Evolutionary conservation across 2,797 vertebrate genomes (phyloP).

Genomic region (Tokudaia tokunoshimensis): DNA sequence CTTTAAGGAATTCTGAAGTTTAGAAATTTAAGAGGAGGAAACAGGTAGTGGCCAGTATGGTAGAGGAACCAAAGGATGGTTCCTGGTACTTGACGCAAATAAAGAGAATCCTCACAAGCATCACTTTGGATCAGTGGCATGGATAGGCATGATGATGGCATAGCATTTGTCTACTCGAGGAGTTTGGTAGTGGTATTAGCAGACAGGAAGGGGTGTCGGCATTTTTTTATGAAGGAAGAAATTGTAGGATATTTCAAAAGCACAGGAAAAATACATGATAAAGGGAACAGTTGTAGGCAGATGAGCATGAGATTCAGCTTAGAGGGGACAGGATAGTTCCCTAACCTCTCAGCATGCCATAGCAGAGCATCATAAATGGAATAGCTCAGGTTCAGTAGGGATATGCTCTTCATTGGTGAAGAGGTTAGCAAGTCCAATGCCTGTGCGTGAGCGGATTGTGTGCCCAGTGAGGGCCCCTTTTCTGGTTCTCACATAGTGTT

Average conservation of each 20-base stretch:
- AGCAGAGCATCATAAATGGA: not conserved
- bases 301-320: not conserved
- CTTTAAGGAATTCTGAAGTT: conserved; percentile 28
- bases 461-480: not conserved
- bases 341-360: not conserved
- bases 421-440: not conserved
- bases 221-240: not conserved
- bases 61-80: not conserved
- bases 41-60: not conserved
- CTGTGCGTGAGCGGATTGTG: too few relatives aligned
- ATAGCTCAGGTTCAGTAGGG: not conserved
- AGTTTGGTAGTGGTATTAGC: not conserved
- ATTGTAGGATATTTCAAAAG: not conserved
- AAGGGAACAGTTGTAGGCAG: not conserved
- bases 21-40: not conserved
- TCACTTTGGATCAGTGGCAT: not conserved
- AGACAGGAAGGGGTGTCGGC: not conserved
- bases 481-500: not conserved
- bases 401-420: not conserved
- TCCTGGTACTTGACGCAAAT: not conserved
- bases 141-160: not conserved
- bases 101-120: not conserved
- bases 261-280: not conserved
- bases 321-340: not conserved
- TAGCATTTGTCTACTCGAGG: not conserved